Base-by-base conservation (phyloP, 2,797 vertebrate species). In the Hybognathus amarus region DNA sequence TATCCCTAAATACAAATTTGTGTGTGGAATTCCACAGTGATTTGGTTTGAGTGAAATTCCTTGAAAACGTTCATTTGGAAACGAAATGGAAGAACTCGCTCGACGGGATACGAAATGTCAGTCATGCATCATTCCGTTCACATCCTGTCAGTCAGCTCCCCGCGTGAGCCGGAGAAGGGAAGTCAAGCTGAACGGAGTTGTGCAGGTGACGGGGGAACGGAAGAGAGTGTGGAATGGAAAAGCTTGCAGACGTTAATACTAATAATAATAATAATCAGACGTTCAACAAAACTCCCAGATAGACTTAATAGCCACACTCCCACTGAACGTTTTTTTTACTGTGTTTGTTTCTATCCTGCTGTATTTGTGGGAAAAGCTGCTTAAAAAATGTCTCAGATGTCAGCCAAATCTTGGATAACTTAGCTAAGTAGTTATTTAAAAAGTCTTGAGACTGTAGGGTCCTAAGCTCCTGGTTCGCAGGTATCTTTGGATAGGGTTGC, bases 101-200 rank as follows among this genome's bases (percentile, higher is more conserved):
- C 61, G n/a, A 54, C n/a, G 47, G 80, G 71, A 82, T 67, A 13
- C 17, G 12, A 42, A 67, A 67, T 82, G 80, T 76, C 80, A 82
- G 71, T 76, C 71, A 66, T 82, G 71, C 71, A 82, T 82, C 80
- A 75, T 82, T 76, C 61, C 13, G 71, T 56, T 82, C 80, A 82
- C 80, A 67, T 76, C 80, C 80, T 76, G 80, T 82, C 80, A 75
- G 71, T 82, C 45, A n/a, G 68, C 54, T 45, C 68, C 27, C 68
- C 52, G 38, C 18, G 38, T 45, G 38, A 61, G 50, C 38, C 50
- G 71, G 80, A 66, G 80, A 17, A 40, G 80, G 36, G 63, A 82
- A 82, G 80, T 82, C 45, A 42, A 82, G 80, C 80, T 54, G 80
- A 82, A 52, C 45, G 0, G 54, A 73, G 79, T 12, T 61, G 54